Conservation (phyloP, 2,113 vertebrate genomes). For the Carollia perspicillata region DNA sequence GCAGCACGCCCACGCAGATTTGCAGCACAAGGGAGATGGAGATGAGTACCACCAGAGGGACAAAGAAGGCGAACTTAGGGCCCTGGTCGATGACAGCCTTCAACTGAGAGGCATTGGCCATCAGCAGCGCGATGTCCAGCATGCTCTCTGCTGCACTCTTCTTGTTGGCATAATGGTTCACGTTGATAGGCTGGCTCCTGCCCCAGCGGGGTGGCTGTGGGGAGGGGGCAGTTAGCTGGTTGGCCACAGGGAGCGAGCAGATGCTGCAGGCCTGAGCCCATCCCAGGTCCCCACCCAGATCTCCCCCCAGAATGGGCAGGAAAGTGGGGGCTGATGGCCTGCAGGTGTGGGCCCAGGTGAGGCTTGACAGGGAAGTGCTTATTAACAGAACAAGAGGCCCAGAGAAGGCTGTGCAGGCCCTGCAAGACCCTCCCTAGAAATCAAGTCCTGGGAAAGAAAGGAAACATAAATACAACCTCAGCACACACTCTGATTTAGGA, state of each 20-base stretch:
- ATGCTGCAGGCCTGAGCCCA: not conserved
- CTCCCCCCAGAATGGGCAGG: not conserved
- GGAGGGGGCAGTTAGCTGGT: not conserved
- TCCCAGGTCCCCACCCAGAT: not conserved
- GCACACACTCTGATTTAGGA: not conserved
- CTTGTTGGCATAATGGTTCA: conserved; percentile 98
- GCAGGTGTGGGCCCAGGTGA: not conserved
- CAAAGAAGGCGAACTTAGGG: conserved; percentile 85
- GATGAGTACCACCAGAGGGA: conserved; percentile 90
- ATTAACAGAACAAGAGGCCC: not conserved
- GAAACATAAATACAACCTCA: not conserved
- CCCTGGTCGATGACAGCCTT: conserved; percentile 95
- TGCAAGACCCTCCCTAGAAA: not conserved
- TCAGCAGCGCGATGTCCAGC: conserved; percentile 95
- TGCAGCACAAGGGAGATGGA: conserved; percentile 92
- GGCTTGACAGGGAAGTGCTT: not conserved
- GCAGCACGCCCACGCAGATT: conserved; percentile 90
- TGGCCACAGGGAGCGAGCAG: too few species aligned
- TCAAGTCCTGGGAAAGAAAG: not conserved
- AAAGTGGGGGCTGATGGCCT: not conserved
- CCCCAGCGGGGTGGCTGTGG: conserved; percentile 50
- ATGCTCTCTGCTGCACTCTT: conserved; percentile 97
- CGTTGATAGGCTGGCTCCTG: conserved; percentile 84
- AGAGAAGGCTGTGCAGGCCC: not conserved
- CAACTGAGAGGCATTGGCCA: conserved; percentile 98